phyloP scores from a whole-genome alignment of 2,113 vertebrate genomes.

The Semicossyphus pulcher region DNA sequence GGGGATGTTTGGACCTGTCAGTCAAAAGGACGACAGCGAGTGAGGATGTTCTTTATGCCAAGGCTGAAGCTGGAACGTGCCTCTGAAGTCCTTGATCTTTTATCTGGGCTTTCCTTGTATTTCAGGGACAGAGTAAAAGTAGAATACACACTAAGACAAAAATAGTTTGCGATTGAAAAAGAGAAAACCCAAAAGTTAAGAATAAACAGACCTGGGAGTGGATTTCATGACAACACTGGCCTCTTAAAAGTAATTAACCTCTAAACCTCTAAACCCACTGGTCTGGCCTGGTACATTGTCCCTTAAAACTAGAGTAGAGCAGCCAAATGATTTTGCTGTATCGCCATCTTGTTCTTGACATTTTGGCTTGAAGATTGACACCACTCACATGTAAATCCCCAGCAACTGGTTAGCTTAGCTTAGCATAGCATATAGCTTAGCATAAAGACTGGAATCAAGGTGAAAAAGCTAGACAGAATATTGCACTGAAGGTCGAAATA shows the following conservation, averaged over 20 bases:
- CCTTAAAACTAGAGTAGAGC: no score
- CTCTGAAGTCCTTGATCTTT: background rate
- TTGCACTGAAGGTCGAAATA: no score
- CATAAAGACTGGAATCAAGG: no score
- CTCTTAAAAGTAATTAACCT: background rate
- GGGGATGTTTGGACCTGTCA: conserved; percentile 30
- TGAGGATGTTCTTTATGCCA: conserved; percentile 1
- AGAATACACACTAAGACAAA: background rate
- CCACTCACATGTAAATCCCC: no score
- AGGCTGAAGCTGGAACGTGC: conserved; percentile 5
- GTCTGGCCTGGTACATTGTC: no score
- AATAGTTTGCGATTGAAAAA: background rate
- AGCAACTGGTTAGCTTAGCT: background rate
- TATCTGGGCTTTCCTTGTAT: background rate
- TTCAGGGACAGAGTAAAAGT: background rate
- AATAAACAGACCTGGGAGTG: background rate
- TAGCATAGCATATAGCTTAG: no score
- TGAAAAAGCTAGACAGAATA: no score
- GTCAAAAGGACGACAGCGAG: conserved; percentile 27
- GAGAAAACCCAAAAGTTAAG: conserved; percentile 21
- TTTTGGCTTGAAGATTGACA: no score
- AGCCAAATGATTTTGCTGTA: no score
- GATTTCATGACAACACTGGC: background rate
- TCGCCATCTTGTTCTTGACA: no score
- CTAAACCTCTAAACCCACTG: background rate